Evolutionary conservation across 2,888 invertebrate genomes (phyloP).

Genomic region (Capitulum mitella): DNA sequence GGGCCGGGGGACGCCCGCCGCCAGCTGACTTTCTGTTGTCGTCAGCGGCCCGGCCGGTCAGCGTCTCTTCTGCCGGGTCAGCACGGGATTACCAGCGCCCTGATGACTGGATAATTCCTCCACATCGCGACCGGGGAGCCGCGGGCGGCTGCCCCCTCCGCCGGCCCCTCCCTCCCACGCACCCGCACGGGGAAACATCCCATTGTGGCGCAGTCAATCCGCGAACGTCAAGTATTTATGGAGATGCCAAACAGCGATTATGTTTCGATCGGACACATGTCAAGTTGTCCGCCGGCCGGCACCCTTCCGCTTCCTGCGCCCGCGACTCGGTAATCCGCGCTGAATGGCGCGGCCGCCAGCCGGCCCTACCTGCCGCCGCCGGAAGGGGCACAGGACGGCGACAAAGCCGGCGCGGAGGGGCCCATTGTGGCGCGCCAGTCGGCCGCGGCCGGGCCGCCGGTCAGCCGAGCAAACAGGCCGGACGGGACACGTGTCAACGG

Average conservation of each 20-base stretch:
- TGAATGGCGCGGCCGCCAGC: not conserved
- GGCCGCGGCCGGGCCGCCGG: not conserved
- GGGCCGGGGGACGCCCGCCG: too few relatives aligned
- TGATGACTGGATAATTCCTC: not conserved
- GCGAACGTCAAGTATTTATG: constrained; percentile 19
- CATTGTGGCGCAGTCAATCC: constrained; percentile 23
- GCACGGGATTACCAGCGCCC: not conserved
- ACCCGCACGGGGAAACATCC: not conserved
- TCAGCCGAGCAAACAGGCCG: not conserved
- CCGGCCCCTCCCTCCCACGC: not conserved
- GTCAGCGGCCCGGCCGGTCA: too few relatives aligned
- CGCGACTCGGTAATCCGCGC: not conserved
- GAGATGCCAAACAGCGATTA: constrained; percentile 23
- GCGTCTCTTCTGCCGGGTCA: not conserved
- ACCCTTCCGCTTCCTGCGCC: constrained; percentile 8
- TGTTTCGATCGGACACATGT: constrained; percentile 5
- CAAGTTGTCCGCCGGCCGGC: not conserved
- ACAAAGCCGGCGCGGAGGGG: not conserved
- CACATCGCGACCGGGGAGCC: not conserved
- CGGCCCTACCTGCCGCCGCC: not conserved
- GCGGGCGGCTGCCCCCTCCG: not conserved
- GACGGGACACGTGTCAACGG: not conserved
- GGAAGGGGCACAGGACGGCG: not conserved
- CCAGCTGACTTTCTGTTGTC: too few relatives aligned
- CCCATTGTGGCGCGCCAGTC: not conserved